Percentiles rank a stretch among this genome's conserved stretches.
Conservation (phyloP, 35 echinoderm and acorn worm species). For the Heliocidaris erythrogramma region DNA sequence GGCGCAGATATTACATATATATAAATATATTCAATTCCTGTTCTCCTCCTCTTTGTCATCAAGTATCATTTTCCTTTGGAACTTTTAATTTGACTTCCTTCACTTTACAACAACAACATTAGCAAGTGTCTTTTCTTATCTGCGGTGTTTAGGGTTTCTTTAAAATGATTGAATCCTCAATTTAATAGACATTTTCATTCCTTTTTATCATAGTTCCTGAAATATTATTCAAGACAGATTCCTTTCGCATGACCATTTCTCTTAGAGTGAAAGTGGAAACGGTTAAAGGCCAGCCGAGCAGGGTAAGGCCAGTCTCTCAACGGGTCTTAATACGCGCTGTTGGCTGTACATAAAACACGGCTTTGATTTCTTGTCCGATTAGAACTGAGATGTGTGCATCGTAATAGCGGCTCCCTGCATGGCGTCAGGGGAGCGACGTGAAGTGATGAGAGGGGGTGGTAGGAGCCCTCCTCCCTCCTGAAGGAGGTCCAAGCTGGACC, state of each 20-base stretch:
- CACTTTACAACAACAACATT: too few relatives aligned
- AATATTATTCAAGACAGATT: too few relatives aligned
- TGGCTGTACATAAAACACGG: conserved; percentile 25
- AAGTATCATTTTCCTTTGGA: too few relatives aligned
- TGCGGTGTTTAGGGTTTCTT: too few relatives aligned
- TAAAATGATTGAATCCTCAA: too few relatives aligned
- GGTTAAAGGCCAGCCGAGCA: neutral
- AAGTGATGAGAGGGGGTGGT: neutral
- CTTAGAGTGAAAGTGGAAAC: neutral
- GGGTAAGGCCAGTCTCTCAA: neutral
- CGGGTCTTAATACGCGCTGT: conserved; percentile 18
- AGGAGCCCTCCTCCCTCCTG: neutral
- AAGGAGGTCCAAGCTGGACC: neutral
- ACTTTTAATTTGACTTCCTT: too few relatives aligned
- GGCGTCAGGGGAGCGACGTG: neutral
- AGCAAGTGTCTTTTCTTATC: too few relatives aligned
- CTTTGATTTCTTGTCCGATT: conserved; percentile 31
- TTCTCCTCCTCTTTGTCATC: too few relatives aligned
- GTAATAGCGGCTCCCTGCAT: neutral
- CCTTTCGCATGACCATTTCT: neutral
- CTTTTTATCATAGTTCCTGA: too few relatives aligned
- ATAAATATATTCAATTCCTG: too few relatives aligned
- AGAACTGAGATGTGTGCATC: conserved; percentile 13
- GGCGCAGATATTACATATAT: too few relatives aligned
- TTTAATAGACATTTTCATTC: too few relatives aligned